Evolutionary conservation across 1,140 invertebrate genomes (phyloP), one percentile per base, ranked within the genome.

Genomic region (Spodoptera frugiperda): DNA sequence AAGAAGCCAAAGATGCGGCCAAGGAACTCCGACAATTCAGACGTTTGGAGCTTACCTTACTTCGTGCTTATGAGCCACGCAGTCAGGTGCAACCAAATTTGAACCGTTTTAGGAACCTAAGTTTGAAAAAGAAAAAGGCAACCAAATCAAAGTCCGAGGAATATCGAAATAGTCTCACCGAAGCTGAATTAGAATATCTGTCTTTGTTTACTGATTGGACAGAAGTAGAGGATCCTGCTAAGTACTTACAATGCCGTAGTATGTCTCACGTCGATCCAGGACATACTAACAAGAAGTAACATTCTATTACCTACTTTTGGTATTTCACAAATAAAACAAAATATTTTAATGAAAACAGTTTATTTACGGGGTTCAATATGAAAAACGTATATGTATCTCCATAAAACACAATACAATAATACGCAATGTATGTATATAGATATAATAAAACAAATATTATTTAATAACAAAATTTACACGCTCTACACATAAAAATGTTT

Each of bases 401-500:
- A 84, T 89, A 85, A 89, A 91, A 89, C 87, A 88, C 84, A 91
- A 89, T 89, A 89, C 84, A 89, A 83, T 87, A 87, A 85, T 84
- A 83, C 84, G 87, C 79, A 83, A 83, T 86, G 46, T 63, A 83
- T 86, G 46, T 63, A 78, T 87, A 84, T 84, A 61, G 76, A 80
- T 84, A 81, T 85, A 79, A 86, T 88, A 87, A 92, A 93, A 89
- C 82, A 88, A 89, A 89, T 84, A 86, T 82, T 82, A 39, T 84
- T 86, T 83, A 85, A 83, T 87, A 93, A 93, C 92, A 93, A 91
- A 92, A 93, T 91, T 85, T 92, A 93, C 85, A 91, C 84, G 84
- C 82, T 85, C 90, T 93, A 93, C 84, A 86, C 82, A 87, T 88
- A 89, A 87, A 91, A 92, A 90, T 90, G 92, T 94, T 94, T 94